phyloP scores from a whole-genome alignment of 37 sponge, comb jelly and placozoan genomes.

The Cliona cf. orientalis region DNA sequence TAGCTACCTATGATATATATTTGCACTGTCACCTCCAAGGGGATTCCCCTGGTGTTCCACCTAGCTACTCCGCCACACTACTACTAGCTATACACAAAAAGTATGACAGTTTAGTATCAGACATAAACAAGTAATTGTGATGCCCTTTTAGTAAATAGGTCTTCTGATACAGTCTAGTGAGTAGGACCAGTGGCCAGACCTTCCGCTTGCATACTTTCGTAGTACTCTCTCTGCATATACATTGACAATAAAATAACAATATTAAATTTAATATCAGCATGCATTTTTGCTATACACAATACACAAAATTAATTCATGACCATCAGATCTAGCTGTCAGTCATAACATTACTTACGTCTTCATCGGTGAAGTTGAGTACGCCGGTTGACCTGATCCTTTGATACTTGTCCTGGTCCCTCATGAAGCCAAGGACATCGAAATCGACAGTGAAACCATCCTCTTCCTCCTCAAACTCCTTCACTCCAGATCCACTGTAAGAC shows the following conservation, averaged over 20 bases:
- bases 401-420: neutral
- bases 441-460: conserved; percentile 9
- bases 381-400: neutral
- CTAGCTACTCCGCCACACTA: too few relatives aligned
- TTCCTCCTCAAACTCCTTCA: neutral
- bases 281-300: neutral
- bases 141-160: too few relatives aligned
- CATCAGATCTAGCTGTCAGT: too few relatives aligned
- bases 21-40: too few relatives aligned
- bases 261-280: neutral
- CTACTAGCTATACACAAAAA: too few relatives aligned
- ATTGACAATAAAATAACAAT: neutral
- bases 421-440: neutral
- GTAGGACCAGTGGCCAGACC: too few relatives aligned
- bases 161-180: too few relatives aligned
- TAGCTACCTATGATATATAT: too few relatives aligned
- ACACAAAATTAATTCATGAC: neutral
- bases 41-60: too few relatives aligned
- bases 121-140: too few relatives aligned
- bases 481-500: neutral
- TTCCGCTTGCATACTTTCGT: too few relatives aligned
- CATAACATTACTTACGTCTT: neutral
- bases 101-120: too few relatives aligned
- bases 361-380: neutral
- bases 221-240: neutral